phyloP scores from a whole-genome alignment of 2,797 vertebrate species.

The Hippocampus kuda region DNA sequence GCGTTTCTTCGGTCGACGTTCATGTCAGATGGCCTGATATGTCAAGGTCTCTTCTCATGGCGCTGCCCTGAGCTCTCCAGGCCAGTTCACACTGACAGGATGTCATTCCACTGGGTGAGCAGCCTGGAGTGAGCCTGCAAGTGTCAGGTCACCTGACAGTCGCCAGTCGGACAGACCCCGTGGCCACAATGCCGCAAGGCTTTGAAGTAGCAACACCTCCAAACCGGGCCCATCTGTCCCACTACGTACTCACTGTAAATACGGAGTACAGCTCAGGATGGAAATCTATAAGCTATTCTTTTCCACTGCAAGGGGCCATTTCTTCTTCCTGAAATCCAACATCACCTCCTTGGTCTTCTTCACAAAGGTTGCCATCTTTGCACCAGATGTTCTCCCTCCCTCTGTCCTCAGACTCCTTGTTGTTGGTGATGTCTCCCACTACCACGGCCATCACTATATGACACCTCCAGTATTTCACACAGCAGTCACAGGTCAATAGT shows the following conservation, averaged over 20 bases:
- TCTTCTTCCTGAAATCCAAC: too few species aligned
- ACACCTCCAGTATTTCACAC: too few species aligned
- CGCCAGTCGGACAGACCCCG: slow-evolving; percentile 26
- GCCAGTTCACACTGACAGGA: slow-evolving; percentile 54
- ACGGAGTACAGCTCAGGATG: slow-evolving; percentile 1
- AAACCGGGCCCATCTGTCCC: slow-evolving; percentile 46
- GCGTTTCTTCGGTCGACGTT: slow-evolving; percentile 36
- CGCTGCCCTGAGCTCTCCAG: slow-evolving; percentile 39
- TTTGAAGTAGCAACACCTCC: slow-evolving; percentile 28
- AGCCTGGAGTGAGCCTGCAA: slow-evolving; percentile 40
- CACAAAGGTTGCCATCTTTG: too few species aligned
- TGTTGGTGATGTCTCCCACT: too few species aligned
- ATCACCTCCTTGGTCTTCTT: too few species aligned
- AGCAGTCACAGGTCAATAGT: too few species aligned
- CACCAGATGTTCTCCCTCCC: too few species aligned
- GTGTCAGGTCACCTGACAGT: slow-evolving; percentile 44
- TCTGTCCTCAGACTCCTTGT: too few species aligned
- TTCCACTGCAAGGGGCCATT: too few species aligned
- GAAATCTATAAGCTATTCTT: background rate
- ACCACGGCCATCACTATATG: too few species aligned
- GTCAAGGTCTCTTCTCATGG: slow-evolving; percentile 50
- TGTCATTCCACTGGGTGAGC: slow-evolving; percentile 50
- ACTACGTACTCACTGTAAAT: slow-evolving; percentile 54
- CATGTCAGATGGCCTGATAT: slow-evolving; percentile 47
- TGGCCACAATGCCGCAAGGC: slow-evolving; percentile 29